Evolutionary conservation across 2,888 invertebrate species (phyloP), one percentile per base, ranked within the genome.

Genomic region (Cryptocephalus primarius): DNA sequence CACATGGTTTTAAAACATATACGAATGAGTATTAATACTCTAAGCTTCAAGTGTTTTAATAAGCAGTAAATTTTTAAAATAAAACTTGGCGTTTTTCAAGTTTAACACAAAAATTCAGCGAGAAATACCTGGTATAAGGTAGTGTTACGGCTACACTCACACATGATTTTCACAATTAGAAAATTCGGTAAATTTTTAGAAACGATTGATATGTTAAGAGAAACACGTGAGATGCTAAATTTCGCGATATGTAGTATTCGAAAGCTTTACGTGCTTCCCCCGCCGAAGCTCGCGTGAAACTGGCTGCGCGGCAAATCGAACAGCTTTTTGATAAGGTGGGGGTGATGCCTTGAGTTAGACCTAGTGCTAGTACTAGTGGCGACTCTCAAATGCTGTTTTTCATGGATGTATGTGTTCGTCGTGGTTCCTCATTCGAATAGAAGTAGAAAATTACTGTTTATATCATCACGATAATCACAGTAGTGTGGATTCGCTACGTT

Each of bases 241-340:
- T 34, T 40, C 43, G 22, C 36, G n/a, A 36, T 36, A 43, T 36
- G 39, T 38, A 44, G 40, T 41, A 44, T 44, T 40, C 36, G 56
- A 50, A 49, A 40, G 39, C 32, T 54, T 50, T 51, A 58, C 60
- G 59, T 63, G 60, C 59, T 60, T 56, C 55, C 60, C 53, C 52
- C 48, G 48, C 51, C 60, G 49, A 60, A 59, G 64, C 64, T 64
- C 63, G 61, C 63, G 63, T 57, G 57, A 58, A 60, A 67, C 67
- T 67, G 65, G 63, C 49, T 47, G 49, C 62, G 61, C 62, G 60
- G 62, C 58, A 60, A 61, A 12, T 36, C n/a, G 36, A 12, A 57
- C 58, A 57, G 57, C 55, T 55, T 55, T 56, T 59, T 51, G 56
- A 52, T 46, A 58, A 58, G 53, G 59, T 59, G 61, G 62, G 61